A percentile compares a stretch with the other conserved stretches of the same genome.
phyloP scores from a whole-genome alignment of 2,113 vertebrate species.

The Herpailurus yagouaroundi region DNA sequence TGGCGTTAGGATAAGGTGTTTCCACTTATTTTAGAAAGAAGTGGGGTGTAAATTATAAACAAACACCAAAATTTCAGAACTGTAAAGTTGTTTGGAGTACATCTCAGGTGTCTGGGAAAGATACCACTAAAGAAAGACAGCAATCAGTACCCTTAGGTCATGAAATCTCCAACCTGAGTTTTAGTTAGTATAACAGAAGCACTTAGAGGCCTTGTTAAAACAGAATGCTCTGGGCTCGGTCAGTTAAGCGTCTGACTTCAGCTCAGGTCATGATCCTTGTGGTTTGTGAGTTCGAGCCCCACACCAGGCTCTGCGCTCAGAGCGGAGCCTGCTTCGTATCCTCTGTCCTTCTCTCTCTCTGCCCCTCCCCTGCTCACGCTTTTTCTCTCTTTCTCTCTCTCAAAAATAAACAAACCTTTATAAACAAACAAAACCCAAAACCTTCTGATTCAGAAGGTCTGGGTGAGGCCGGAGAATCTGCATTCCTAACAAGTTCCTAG shows the following conservation, averaged over 20 bases:
- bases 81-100: not conserved
- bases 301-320: too few species aligned
- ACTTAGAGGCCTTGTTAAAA: not conserved
- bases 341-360: too few species aligned
- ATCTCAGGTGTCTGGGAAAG: not conserved
- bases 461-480: not conserved
- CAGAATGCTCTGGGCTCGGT: not conserved
- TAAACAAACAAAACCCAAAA: not conserved
- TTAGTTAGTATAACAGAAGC: not conserved
- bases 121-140: not conserved
- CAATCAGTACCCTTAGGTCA: not conserved
- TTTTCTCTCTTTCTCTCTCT: too few species aligned
- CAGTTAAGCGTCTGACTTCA: too few species aligned
- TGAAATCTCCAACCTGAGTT: not conserved
- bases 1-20: not conserved
- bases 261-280: too few species aligned
- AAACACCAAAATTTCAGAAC: not conserved
- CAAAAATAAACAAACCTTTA: too few species aligned
- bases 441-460: not conserved
- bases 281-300: too few species aligned
- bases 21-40: not conserved
- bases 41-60: not conserved
- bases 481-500: not conserved
- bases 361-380: too few species aligned
- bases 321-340: too few species aligned